These are phyloP conservation scores for Poecilia picta DNA, from an alignment of 2,797 vertebrate genomes.

Conservation along the genomic window DNA sequence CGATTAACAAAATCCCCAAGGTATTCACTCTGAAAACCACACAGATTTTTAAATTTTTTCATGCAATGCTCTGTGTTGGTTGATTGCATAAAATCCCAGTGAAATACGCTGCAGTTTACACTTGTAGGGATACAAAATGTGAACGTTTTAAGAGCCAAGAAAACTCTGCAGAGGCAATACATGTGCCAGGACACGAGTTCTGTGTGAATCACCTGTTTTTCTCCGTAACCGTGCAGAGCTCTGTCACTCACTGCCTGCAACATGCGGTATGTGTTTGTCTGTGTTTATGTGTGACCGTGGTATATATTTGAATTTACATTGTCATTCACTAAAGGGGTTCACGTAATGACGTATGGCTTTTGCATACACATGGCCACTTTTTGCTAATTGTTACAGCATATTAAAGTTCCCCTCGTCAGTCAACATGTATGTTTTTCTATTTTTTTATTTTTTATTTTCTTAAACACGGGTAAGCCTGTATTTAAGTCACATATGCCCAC, in stretches of 20 bases:
- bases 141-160: not conserved
- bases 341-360: slow-evolving; percentile 30
- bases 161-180: not conserved
- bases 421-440: slow-evolving; percentile 55
- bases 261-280: slow-evolving; percentile 44
- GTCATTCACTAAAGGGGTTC: slow-evolving; percentile 31
- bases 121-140: not conserved
- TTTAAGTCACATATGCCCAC: slow-evolving; percentile 20
- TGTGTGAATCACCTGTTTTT: slow-evolving; percentile 35
- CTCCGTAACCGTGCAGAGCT: not conserved
- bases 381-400: slow-evolving; percentile 53
- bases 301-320: slow-evolving; percentile 43
- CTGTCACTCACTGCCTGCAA: slow-evolving; percentile 35
- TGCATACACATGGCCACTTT: slow-evolving; percentile 26
- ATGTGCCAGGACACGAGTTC: slow-evolving; percentile 40
- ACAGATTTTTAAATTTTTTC: not conserved
- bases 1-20: not conserved
- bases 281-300: slow-evolving; percentile 39
- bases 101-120: not conserved
- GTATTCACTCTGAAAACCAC: not conserved
- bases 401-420: slow-evolving; percentile 60
- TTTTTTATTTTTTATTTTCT: slow-evolving; percentile 29
- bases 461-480: slow-evolving; percentile 47
- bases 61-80: not conserved
- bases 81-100: not conserved